Conservation (phyloP, 2,113 vertebrate species). For the Phocoena phocoena region DNA sequence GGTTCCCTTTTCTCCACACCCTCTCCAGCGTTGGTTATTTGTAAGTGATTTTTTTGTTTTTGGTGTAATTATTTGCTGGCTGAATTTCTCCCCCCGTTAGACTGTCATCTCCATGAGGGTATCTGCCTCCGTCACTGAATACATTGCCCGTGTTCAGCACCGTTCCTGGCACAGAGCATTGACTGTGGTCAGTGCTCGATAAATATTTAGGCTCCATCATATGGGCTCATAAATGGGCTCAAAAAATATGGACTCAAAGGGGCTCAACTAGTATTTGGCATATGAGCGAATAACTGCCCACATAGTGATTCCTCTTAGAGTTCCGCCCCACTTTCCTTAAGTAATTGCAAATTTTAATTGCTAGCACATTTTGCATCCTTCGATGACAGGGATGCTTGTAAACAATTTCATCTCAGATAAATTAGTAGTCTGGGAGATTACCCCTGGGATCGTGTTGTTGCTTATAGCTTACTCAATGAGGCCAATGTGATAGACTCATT, state of each 20-base stretch:
- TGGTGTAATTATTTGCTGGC: background rate
- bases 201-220: background rate
- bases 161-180: rapidly evolving
- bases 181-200: rapidly evolving
- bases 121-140: rapidly evolving
- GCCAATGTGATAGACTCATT: rapidly evolving
- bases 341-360: background rate
- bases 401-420: background rate
- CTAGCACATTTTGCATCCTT: background rate
- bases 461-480: background rate
- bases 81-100: background rate
- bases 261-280: background rate
- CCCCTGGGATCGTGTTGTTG: background rate
- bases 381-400: background rate
- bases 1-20: background rate
- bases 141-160: background rate
- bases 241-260: background rate
- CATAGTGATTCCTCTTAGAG: background rate
- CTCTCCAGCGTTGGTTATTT: background rate
- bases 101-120: background rate
- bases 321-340: background rate
- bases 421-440: too few species aligned
- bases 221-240: background rate
- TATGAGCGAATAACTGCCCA: background rate
- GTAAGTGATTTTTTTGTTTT: background rate